Percentiles rank a stretch among this genome's conserved stretches.
Conservation (phyloP, 30 jellyfish, hydroid and myxozoan species). For the Sanderia malayensis region DNA sequence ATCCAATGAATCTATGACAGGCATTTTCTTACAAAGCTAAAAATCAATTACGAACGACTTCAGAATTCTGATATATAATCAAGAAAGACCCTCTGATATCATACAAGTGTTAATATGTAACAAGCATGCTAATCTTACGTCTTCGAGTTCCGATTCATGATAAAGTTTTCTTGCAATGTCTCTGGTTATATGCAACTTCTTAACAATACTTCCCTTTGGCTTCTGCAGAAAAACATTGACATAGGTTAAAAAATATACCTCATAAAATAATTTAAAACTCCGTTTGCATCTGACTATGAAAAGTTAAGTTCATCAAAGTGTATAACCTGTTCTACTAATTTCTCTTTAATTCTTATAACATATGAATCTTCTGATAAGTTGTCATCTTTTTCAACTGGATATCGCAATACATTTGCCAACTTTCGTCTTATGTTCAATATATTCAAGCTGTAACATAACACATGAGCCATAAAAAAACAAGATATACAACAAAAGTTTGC, state of each 20-base stretch:
- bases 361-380: constrained; percentile 38
- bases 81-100: too few relatives aligned
- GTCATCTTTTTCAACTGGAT: constrained; percentile 28
- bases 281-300: too few relatives aligned
- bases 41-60: too few relatives aligned
- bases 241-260: background rate
- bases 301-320: too few relatives aligned
- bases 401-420: constrained; percentile 39
- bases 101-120: too few relatives aligned
- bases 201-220: constrained; percentile 39
- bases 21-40: too few relatives aligned
- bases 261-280: too few relatives aligned
- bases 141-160: constrained; percentile 40
- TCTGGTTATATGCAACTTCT: constrained; percentile 46
- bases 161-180: constrained; percentile 42
- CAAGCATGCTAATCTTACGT: too few relatives aligned
- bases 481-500: too few relatives aligned
- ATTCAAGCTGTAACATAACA: constrained; percentile 32
- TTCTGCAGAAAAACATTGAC: background rate
- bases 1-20: too few relatives aligned
- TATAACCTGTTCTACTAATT: constrained; percentile 16
- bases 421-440: constrained; percentile 52
- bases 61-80: too few relatives aligned
- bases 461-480: background rate
- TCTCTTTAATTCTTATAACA: constrained; percentile 22